Conservation (phyloP, 2,888 invertebrate genomes). For the Drosophila borealis region DNA sequence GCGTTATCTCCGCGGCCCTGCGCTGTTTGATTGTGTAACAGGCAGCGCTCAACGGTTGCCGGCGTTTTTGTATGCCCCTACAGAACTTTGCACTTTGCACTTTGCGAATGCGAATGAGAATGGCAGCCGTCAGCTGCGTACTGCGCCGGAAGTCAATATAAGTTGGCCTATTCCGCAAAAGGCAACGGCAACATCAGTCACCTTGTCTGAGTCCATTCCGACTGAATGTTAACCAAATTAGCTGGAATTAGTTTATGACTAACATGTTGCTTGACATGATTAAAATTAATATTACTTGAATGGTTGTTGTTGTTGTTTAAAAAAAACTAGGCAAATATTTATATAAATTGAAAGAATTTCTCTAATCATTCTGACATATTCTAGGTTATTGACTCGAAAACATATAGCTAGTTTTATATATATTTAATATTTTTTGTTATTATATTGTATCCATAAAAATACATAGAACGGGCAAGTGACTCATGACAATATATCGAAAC, state of each 20-base stretch:
- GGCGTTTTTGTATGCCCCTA: conserved; percentile 15
- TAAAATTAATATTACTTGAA: background rate
- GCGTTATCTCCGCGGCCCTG: conserved; percentile 1
- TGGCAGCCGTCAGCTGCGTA: conserved; percentile 20
- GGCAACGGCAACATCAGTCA: conserved; percentile 9
- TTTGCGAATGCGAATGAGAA: conserved; percentile 10
- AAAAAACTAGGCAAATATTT: too few relatives aligned
- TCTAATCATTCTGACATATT: too few relatives aligned
- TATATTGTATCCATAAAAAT: too few relatives aligned
- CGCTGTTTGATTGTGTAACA: conserved; percentile 64
- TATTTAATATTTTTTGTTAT: too few relatives aligned
- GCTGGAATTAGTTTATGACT: conserved; percentile 14
- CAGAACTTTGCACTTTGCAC: conserved; percentile 67
- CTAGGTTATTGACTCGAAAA: too few relatives aligned
- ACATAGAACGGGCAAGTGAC: too few relatives aligned
- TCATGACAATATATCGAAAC: too few relatives aligned
- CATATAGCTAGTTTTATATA: too few relatives aligned
- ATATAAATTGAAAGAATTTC: too few relatives aligned
- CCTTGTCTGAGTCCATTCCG: conserved; percentile 15
- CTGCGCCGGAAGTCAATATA: conserved; percentile 74
- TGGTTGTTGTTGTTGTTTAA: too few relatives aligned
- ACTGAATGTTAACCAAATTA: conserved; percentile 40
- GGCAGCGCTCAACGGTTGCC: conserved; percentile 21
- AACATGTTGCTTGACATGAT: conserved; percentile 3
- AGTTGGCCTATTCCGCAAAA: conserved; percentile 65